Evolutionary conservation across 1,140 invertebrate species (phyloP), one percentile per base, ranked within the genome.

Genomic region (Thereuonema tuberculata): DNA sequence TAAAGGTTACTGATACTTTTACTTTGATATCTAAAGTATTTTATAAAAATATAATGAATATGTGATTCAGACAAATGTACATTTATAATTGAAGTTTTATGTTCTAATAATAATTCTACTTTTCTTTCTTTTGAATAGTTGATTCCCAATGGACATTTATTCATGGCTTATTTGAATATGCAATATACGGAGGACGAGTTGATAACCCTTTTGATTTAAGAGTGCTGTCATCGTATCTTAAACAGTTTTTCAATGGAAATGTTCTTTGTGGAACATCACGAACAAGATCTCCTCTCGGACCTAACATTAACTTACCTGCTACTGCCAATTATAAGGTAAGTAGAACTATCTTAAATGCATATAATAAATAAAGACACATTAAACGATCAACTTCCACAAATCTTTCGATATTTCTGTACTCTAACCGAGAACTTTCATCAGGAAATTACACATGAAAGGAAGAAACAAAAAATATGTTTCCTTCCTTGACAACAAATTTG

Each of bases 161-260:
- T 43, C 83, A 84, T 65, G 89, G 90, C 5, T 72, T 96, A 2
- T 81, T 85, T 68, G 83, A 87, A 66, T 80, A 84, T 57, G 85
- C 88, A 0, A 84, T 94, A 59, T 96, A 93, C 68, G 92, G 92
- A 1, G 92, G 92, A 1, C 74, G 89, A 47, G 78, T 96, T 5
- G 89, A 93, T 69, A 89, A 91, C 65, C 69, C 76, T 5, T 84
- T 85, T 69, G 93, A 96, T 74, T 70, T 81, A 56, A 73, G 80
- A 49, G 83, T 91, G 1, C 69, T 96, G 24, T 72, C 77, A 14
- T 81, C 84, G 0, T 92, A 93, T 69, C 69, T 93, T 1, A 68
- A 75, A n/a, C 77, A 84, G 43, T 84, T 84, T 66, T 92, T 92
- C 72, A 81, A 78, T 56, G 65, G 67, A 24, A 73, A 48, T 66